Base-by-base conservation (phyloP, 2,888 invertebrate genomes). In the Sacculina carcini region DNA sequence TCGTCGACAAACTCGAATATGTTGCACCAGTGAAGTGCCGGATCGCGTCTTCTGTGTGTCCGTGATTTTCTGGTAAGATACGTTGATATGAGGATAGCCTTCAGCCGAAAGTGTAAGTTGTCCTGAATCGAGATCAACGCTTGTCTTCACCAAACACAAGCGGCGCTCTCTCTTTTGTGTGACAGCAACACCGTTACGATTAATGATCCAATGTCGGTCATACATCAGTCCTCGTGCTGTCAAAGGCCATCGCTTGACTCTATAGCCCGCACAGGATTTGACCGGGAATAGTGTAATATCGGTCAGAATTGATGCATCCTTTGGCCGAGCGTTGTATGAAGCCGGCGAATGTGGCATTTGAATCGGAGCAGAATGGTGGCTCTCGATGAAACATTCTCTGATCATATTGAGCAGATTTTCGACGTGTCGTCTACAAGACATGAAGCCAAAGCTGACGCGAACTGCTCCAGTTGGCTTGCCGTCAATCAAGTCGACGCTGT, bases 141-240 rank as follows among this genome's bases (percentile, higher is more conserved):
- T 61, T 1, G 92, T 89, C 58, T 66, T 69, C 50, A 94, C 73
- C 55, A 81, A 67, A 63, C 87, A 86, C 64, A 96, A 71, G 56
- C 72, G 72, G 2, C 79, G 72, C 59, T 78, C 76, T 54, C 79
- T 75, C 66, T 94, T 92, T 65, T 92, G 90, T 2, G 86, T 89
- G 50, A 94, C 66, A 54, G 82, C 79, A 54, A 80, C 74, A 16
- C 89, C 89, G 60, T 75, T 72, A 9, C 75, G 73, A 59, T 77
- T 80, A 7, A 86, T 77, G 84, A 92, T 86, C 89, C 90, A 96
- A 61, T 80, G 76, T 57, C 94, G 73, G 65, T 96, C 96, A 64
- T 78, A 86, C 60, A 77, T 71, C 31, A 96, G 71, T 1, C 94
- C 94, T 60, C 76, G 77, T 0, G 66, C 60, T 12, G 77, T 78